These are phyloP conservation scores for Darevskia mixta DNA, from an alignment of 2,797 vertebrate genomes.

Conservation along the genomic window DNA sequence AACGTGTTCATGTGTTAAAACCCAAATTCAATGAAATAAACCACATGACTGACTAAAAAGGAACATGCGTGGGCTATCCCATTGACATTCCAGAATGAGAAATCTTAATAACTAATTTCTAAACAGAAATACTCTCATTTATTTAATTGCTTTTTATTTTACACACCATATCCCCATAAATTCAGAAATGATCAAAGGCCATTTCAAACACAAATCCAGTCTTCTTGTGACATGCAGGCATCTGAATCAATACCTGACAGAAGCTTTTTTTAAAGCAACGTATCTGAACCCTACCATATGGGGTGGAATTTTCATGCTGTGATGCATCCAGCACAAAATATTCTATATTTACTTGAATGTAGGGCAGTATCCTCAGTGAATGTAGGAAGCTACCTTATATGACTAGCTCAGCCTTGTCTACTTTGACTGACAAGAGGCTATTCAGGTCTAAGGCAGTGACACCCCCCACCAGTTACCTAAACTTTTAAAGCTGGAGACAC, in stretches of 20 bases:
- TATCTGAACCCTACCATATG: background rate
- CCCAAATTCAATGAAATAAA: slow-evolving; percentile 29
- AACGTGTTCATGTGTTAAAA: slow-evolving; percentile 10
- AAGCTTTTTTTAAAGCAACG: background rate
- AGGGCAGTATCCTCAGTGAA: background rate
- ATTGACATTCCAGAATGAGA: slow-evolving; percentile 37
- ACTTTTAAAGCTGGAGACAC: too few relatives aligned
- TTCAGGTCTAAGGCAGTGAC: too few relatives aligned
- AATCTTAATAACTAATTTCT: slow-evolving; percentile 14
- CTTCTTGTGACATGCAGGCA: background rate
- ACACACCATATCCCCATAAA: background rate
- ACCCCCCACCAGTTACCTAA: too few relatives aligned
- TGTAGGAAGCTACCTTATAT: too few relatives aligned
- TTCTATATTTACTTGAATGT: background rate
- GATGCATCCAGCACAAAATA: background rate
- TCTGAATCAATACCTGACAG: background rate
- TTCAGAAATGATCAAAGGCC: background rate
- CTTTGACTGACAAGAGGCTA: too few relatives aligned
- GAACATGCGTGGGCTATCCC: background rate
- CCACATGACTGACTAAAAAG: slow-evolving; percentile 2
- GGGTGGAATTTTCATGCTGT: background rate
- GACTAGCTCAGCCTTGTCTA: too few relatives aligned
- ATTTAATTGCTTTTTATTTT: background rate
- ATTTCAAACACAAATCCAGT: background rate
- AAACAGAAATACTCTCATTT: background rate